These are phyloP conservation scores for Ciconia boyciana DNA, from an alignment of 2,113 vertebrate genomes.

Conservation along the genomic window DNA sequence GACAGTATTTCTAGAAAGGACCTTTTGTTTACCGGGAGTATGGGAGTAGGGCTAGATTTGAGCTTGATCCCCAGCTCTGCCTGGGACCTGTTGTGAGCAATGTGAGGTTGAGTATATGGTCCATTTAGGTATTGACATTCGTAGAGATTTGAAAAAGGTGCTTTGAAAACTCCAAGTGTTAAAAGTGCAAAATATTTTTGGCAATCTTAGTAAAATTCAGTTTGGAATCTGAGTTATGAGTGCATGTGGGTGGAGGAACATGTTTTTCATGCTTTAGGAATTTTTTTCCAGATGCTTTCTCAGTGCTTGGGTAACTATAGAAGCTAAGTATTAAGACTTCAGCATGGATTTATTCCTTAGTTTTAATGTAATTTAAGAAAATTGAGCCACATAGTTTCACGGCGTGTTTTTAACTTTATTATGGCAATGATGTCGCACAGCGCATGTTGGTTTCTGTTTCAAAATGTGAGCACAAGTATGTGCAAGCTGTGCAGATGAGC, in stretches of 20 bases:
- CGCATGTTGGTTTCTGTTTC: not conserved
- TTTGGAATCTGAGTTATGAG: slow-evolving; percentile 65
- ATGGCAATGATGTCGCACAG: not conserved
- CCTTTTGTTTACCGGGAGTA: not conserved
- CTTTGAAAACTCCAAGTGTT: slow-evolving; percentile 28
- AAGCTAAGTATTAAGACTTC: not conserved
- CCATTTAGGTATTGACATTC: not conserved
- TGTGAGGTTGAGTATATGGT: not conserved
- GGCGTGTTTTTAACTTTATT: not conserved
- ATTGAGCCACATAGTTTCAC: not conserved
- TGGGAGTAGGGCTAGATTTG: not conserved
- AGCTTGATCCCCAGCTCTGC: not conserved
- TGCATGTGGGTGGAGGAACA: slow-evolving; percentile 65
- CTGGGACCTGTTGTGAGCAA: not conserved
- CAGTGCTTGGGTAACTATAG: not conserved
- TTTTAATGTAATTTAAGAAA: not conserved
- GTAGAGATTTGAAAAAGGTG: not conserved
- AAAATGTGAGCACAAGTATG: not conserved
- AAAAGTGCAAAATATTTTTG: slow-evolving; percentile 47
- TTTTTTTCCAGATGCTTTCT: slow-evolving; percentile 66
- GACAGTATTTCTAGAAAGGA: not conserved
- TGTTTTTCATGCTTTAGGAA: slow-evolving; percentile 65
- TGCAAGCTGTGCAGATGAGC: not conserved
- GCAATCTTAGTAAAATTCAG: slow-evolving; percentile 28
- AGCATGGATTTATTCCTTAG: not conserved